Conservation (phyloP, 2,113 vertebrate genomes). For the Athene cunicularia region DNA sequence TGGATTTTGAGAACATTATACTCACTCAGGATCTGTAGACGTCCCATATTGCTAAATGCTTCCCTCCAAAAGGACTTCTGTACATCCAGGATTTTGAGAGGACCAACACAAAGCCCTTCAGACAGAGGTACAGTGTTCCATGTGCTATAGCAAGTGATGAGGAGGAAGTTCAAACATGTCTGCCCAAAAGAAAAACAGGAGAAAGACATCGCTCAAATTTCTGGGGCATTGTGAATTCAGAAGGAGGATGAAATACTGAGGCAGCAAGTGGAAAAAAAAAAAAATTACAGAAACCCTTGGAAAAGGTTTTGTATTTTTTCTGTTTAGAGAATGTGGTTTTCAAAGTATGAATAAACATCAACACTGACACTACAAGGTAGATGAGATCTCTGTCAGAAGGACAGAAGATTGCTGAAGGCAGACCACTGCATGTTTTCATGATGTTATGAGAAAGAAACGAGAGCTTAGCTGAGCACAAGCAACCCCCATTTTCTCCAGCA, state of each 20-base stretch:
- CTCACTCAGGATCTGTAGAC: not conserved
- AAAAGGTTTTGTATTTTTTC: not conserved
- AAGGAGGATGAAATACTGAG: not conserved
- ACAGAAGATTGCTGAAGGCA: not conserved
- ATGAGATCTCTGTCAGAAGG: not conserved
- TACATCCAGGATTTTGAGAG: not conserved
- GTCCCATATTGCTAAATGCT: not conserved
- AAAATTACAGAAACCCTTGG: not conserved
- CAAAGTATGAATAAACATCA: not conserved
- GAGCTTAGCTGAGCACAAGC: not conserved
- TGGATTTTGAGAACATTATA: not conserved
- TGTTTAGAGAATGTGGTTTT: not conserved
- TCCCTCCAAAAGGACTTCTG: not conserved
- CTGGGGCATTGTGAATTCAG: not conserved
- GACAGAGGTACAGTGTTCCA: not conserved
- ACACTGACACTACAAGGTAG: not conserved
- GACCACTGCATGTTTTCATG: not conserved
- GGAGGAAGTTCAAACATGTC: not conserved
- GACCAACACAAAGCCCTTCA: not conserved
- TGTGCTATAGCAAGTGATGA: not conserved
- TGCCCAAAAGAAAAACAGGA: not conserved
- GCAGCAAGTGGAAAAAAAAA: not conserved
- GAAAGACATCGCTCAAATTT: not conserved
- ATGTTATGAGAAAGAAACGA: not conserved
- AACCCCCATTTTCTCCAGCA: not conserved